Conservation (phyloP, 1,140 invertebrate species). For the Idris sp. region DNA sequence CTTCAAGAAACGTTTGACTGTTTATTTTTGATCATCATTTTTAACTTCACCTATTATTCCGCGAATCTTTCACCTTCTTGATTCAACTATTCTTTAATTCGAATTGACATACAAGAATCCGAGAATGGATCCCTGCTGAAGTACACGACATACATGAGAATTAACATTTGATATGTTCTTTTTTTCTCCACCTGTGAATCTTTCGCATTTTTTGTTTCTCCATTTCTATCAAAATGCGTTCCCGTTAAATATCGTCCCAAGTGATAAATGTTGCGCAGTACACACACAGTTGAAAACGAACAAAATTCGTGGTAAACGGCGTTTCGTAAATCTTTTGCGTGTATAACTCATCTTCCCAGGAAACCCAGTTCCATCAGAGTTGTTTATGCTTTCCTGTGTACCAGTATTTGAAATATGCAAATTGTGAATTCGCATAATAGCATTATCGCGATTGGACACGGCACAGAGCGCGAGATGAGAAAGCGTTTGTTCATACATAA, state of each 20-base stretch:
- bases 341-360: conserved; percentile 70
- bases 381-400: conserved; percentile 72
- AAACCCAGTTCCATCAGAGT: conserved; percentile 68
- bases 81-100: conserved; percentile 50
- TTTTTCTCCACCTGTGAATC: neutral
- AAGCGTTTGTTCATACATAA: conserved; percentile 39
- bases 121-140: conserved; percentile 18
- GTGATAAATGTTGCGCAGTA: conserved; percentile 42
- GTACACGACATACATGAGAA: conserved; percentile 33
- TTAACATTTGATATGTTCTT: conserved; percentile 47
- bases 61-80: conserved; percentile 34
- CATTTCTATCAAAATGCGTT: conserved; percentile 4
- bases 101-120: conserved; percentile 35
- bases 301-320: conserved; percentile 52
- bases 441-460: conserved; percentile 69
- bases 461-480: conserved; percentile 58
- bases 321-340: conserved; percentile 69
- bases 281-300: conserved; percentile 37
- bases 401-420: conserved; percentile 72
- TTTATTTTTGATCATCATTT: conserved; percentile 24
- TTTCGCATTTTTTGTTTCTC: too few species aligned
- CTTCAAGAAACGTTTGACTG: conserved; percentile 32
- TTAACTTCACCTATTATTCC: conserved; percentile 32
- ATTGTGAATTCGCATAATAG: conserved; percentile 70
- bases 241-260: conserved; percentile 33